These are phyloP conservation scores for Xanthia icteritia DNA, from an alignment of 2,888 invertebrate genomes.

Conservation along the genomic window DNA sequence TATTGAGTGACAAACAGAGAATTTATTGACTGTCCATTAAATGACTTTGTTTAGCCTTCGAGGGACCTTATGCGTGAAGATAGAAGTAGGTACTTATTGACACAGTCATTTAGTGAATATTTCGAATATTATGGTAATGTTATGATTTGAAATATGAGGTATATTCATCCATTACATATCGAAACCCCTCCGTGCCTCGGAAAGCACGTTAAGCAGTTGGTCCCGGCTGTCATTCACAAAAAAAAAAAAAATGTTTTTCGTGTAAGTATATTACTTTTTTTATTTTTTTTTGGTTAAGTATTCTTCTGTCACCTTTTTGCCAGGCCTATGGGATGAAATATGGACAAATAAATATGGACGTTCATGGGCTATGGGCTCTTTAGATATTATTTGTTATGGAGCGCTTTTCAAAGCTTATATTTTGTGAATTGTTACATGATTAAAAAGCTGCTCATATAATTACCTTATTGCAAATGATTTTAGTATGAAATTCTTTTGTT, in stretches of 20 bases:
- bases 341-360: too few species aligned
- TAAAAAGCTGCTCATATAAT: background rate
- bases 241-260: too few species aligned
- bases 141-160: background rate
- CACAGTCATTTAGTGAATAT: conserved; percentile 12
- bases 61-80: conserved; percentile 35
- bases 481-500: background rate
- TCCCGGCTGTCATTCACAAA: background rate
- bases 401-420: background rate
- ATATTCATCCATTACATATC: background rate
- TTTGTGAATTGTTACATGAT: background rate
- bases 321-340: too few species aligned
- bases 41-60: conserved; percentile 51
- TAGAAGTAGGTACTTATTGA: conserved; percentile 37
- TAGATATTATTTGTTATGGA: background rate
- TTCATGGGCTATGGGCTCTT: too few species aligned
- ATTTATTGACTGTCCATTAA: conserved; percentile 46
- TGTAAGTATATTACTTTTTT: too few species aligned
- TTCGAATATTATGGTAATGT: conserved; percentile 17
- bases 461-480: background rate
- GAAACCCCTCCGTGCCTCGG: background rate
- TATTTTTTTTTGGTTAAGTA: too few species aligned
- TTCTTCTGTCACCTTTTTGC: background rate
- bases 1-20: conserved; percentile 31
- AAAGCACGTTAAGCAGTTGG: background rate